Conservation (phyloP, 2,797 vertebrate genomes). For the Anguilla marmorata region DNA sequence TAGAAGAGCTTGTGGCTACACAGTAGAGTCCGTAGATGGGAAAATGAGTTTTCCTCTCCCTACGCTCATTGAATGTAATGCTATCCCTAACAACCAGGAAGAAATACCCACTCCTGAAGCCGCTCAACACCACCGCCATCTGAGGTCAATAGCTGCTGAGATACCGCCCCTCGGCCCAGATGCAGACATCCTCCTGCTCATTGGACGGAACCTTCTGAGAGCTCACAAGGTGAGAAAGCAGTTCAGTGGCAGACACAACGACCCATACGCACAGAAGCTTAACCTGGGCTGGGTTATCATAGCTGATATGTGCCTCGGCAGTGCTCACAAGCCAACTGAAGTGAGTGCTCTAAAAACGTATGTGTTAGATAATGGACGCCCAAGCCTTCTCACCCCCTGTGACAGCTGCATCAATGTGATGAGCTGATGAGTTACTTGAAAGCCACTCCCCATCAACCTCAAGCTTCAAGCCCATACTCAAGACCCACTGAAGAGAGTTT, state of each 20-base stretch:
- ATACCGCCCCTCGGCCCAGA: neutral
- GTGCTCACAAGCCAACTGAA: neutral
- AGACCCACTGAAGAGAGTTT: neutral
- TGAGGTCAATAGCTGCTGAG: neutral
- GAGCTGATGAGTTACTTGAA: neutral
- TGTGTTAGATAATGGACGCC: neutral
- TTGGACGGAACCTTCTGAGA: neutral
- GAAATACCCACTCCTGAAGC: conserved; percentile 1
- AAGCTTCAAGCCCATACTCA: neutral
- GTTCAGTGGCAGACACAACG: neutral
- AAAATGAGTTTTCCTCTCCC: neutral
- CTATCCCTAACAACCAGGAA: neutral
- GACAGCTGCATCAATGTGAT: neutral
- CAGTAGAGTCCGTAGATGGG: neutral
- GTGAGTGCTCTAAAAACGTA: conserved; percentile 11
- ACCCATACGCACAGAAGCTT: neutral
- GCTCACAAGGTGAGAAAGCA: neutral
- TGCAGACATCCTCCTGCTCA: neutral
- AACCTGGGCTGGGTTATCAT: conserved; percentile 13
- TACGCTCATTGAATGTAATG: conserved; percentile 6
- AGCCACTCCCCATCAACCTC: neutral
- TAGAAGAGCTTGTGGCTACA: neutral
- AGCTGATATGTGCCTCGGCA: neutral
- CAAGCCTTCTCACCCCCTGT: neutral
- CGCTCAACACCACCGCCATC: neutral